Conservation (phyloP, 2,888 invertebrate species). For the Siphlonurus alternatus region DNA sequence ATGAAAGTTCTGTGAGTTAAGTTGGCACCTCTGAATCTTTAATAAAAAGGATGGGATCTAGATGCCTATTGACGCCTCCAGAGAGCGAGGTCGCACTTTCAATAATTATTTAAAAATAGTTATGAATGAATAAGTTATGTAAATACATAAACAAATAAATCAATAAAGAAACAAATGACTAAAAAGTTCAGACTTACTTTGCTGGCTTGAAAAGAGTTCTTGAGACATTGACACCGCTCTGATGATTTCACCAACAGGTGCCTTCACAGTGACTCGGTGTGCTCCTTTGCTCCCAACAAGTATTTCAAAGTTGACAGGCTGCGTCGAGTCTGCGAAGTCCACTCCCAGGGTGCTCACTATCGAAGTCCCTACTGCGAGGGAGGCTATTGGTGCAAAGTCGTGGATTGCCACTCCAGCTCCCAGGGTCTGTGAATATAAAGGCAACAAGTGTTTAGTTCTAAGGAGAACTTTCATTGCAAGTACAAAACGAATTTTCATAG, state of each 20-base stretch:
- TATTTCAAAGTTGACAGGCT: slow-evolving; percentile 68
- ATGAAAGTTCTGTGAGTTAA: too few relatives aligned
- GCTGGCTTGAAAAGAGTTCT: slow-evolving; percentile 49
- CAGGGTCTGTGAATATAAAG: slow-evolving; percentile 35
- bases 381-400: slow-evolving; percentile 51
- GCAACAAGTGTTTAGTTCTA: neutral
- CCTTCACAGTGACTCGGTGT: slow-evolving; percentile 38
- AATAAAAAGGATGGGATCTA: neutral
- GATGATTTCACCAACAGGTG: slow-evolving; percentile 76
- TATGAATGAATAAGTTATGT: too few relatives aligned
- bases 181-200: slow-evolving; percentile 28
- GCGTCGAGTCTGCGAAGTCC: slow-evolving; percentile 86
- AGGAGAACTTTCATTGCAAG: too few relatives aligned
- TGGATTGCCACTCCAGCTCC: slow-evolving; percentile 55
- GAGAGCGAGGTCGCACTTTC: too few relatives aligned
- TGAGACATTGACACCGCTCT: slow-evolving; percentile 62
- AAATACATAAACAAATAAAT: too few relatives aligned
- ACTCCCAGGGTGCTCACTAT: slow-evolving; percentile 58
- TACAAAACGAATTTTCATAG: too few relatives aligned
- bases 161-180: too few relatives aligned
- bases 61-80: too few relatives aligned
- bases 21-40: too few relatives aligned
- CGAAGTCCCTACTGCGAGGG: slow-evolving; percentile 43
- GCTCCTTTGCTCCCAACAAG: slow-evolving; percentile 25
- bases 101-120: too few relatives aligned